A percentile compares a stretch with the other conserved stretches of the same genome.
Conservation (phyloP, 2,113 vertebrate species). For the Pteronura brasiliensis region DNA sequence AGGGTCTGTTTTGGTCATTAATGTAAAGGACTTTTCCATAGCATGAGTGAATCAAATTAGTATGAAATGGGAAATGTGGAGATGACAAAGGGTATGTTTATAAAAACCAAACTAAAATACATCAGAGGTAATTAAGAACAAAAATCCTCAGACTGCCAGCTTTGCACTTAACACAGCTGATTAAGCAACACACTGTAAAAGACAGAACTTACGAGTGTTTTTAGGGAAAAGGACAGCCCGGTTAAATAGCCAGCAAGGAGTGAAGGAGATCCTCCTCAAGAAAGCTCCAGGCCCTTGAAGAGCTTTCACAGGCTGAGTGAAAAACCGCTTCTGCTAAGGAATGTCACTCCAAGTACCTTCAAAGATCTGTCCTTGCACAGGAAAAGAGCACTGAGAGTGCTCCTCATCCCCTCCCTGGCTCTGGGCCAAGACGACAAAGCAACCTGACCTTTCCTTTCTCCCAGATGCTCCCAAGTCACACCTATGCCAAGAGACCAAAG, state of each 20-base stretch:
- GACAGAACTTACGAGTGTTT: not conserved
- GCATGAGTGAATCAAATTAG: constrained; percentile 78
- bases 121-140: constrained; percentile 33
- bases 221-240: not conserved
- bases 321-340: not conserved
- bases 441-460: not conserved
- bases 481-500: not conserved
- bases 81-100: constrained; percentile 73
- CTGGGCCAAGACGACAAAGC: not conserved
- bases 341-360: not conserved
- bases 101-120: constrained; percentile 35
- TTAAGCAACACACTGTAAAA: not conserved
- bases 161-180: not conserved
- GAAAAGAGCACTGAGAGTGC: not conserved
- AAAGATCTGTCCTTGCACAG: not conserved
- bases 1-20: constrained; percentile 73
- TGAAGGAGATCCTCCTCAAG: not conserved
- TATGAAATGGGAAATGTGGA: constrained; percentile 75
- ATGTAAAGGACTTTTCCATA: constrained; percentile 67
- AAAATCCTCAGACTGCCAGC: not conserved
- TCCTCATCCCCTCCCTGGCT: not conserved
- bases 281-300: not conserved
- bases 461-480: not conserved
- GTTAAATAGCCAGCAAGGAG: not conserved
- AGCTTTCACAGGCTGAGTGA: not conserved